phyloP scores from a whole-genome alignment of 2,888 invertebrate species.

The Emesis russula region DNA sequence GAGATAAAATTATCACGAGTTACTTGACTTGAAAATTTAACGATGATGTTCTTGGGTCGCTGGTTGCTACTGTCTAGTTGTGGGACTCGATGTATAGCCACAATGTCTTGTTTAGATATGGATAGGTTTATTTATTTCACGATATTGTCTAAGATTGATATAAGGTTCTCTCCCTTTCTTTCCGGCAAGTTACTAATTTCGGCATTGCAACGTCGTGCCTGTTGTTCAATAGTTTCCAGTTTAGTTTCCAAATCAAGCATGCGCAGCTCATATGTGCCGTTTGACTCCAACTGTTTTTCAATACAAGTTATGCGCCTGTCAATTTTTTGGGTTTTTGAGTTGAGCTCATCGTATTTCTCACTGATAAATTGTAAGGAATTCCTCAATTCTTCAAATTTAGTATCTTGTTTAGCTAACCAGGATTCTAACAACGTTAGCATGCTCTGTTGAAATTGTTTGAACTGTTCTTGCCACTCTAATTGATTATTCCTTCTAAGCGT shows the following conservation, averaged over 20 bases:
- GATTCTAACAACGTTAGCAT: no score
- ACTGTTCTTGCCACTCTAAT: no score
- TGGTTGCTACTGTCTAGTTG: neutral
- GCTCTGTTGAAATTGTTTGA: no score
- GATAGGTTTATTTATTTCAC: neutral
- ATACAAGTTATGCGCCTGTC: neutral
- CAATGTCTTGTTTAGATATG: neutral
- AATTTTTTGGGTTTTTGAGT: neutral
- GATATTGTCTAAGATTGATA: neutral
- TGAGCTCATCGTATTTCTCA: no score
- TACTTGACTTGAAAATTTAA: slow-evolving; percentile 1
- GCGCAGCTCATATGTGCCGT: no score
- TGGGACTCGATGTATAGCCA: neutral
- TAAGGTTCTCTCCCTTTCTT: neutral
- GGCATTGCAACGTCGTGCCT: neutral
- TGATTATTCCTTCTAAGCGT: no score
- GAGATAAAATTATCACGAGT: neutral
- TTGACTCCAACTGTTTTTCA: no score
- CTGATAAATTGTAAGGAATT: no score
- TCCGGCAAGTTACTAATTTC: neutral
- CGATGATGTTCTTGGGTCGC: neutral
- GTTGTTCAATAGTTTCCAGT: neutral
- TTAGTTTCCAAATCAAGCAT: no score
- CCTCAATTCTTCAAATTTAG: no score
- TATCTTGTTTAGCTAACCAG: no score